Conservation (phyloP, 2,113 vertebrate genomes). For the Coryphaenoides rupestris region DNA sequence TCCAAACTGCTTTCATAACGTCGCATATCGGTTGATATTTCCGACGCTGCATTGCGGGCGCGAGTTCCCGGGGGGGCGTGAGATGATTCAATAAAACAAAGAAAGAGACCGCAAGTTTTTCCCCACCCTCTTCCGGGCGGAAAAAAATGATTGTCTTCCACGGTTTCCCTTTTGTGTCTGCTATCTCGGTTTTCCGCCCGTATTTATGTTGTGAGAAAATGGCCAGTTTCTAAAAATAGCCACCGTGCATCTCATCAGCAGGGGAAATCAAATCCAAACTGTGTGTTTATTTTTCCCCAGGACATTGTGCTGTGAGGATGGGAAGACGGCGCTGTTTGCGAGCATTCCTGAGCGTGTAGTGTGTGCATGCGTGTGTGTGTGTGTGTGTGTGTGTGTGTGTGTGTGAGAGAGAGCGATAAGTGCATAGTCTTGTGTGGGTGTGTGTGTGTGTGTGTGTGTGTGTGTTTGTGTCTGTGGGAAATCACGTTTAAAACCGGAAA, state of each 20-base stretch:
- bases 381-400: conserved; percentile 27
- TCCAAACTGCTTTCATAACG: conserved; percentile 43
- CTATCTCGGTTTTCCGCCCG: conserved; percentile 14
- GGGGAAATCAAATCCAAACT: conserved; percentile 31
- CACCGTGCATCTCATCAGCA: conserved; percentile 52
- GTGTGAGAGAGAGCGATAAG: not conserved
- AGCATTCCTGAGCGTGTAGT: conserved; percentile 21
- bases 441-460: conserved; percentile 28
- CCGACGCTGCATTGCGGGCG: not conserved
- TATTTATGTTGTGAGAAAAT: conserved; percentile 53
- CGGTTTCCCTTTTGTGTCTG: conserved; percentile 35
- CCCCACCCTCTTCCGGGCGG: conserved; percentile 41
- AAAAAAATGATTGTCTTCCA: conserved; percentile 49
- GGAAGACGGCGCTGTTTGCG: conserved; percentile 20
- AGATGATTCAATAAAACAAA: conserved; percentile 56
- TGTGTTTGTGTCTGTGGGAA: not conserved
- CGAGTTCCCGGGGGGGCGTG: conserved; percentile 48
- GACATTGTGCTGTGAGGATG: conserved; percentile 42
- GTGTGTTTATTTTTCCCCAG: conserved; percentile 59
- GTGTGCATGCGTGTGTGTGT: conserved; percentile 27
- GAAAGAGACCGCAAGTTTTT: conserved; percentile 44
- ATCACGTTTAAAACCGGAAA: too few species aligned
- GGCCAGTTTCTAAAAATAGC: conserved; percentile 54
- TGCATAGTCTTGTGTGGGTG: too few species aligned
- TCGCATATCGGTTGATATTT: conserved; percentile 1